phyloP scores from a whole-genome alignment of 2,797 vertebrate genomes.

The Kryptopterus vitreolus region DNA sequence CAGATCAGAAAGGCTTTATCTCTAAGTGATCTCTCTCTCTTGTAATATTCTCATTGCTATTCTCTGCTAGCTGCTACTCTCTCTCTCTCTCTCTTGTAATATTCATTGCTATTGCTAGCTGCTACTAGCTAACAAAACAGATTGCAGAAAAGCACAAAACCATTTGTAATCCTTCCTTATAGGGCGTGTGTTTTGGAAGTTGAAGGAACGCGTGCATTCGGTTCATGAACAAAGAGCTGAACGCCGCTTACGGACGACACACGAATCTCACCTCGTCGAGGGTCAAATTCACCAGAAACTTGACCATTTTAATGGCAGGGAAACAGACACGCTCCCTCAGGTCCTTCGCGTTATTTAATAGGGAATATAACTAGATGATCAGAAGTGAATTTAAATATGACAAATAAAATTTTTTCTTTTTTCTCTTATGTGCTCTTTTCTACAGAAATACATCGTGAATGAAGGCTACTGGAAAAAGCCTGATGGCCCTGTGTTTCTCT shows the following conservation, averaged over 20 bases:
- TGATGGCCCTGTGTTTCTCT: constrained; percentile 81
- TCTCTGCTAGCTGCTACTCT: too few species aligned
- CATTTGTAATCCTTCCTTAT: background rate
- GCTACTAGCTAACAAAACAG: background rate
- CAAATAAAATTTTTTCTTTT: background rate
- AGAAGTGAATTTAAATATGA: background rate
- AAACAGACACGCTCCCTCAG: constrained; percentile 72
- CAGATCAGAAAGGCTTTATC: too few species aligned
- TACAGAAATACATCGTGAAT: constrained; percentile 81
- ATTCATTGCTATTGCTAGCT: background rate
- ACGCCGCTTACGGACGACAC: constrained; percentile 43
- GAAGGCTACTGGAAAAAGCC: constrained; percentile 69
- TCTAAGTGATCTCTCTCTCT: too few species aligned
- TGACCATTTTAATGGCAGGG: constrained; percentile 76
- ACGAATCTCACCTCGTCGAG: constrained; percentile 27
- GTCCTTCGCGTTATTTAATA: constrained; percentile 56
- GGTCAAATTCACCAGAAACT: constrained; percentile 71
- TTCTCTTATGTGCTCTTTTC: background rate
- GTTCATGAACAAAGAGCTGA: constrained; percentile 59
- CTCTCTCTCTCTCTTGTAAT: background rate
- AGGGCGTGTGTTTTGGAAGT: constrained; percentile 64
- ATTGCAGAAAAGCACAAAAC: background rate
- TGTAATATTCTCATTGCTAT: too few species aligned
- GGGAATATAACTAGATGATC: background rate
- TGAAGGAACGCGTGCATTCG: constrained; percentile 61